Percentiles rank a stretch among this genome's conserved stretches.
phyloP scores from a whole-genome alignment of 2,797 vertebrate species.

The Channa striata region DNA sequence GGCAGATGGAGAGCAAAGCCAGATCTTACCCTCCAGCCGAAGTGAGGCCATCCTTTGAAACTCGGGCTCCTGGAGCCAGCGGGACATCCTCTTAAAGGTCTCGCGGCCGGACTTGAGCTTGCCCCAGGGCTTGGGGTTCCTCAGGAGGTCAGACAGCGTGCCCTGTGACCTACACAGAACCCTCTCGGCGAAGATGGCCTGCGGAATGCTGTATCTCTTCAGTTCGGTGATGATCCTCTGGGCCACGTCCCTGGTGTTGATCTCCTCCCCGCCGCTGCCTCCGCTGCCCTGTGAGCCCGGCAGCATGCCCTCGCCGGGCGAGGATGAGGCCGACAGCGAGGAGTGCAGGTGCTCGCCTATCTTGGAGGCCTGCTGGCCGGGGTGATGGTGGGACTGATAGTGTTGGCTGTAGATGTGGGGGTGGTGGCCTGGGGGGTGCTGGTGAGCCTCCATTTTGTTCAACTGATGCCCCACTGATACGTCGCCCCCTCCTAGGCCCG shows the following conservation, averaged over 20 bases:
- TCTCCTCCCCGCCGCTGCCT: slow-evolving; percentile 82
- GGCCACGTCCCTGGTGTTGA: slow-evolving; percentile 90
- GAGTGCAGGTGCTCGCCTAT: slow-evolving; percentile 83
- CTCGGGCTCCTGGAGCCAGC: slow-evolving; percentile 90
- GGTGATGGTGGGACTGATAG: slow-evolving; percentile 84
- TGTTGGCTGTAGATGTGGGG: slow-evolving; percentile 84
- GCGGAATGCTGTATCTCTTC: slow-evolving; percentile 91
- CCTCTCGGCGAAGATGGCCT: slow-evolving; percentile 90
- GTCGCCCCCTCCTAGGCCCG: slow-evolving; percentile 77
- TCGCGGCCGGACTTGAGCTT: slow-evolving; percentile 91
- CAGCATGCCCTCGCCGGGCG: slow-evolving; percentile 79
- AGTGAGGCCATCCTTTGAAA: slow-evolving; percentile 91
- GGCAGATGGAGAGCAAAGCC: slow-evolving; percentile 57
- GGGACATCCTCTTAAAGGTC: slow-evolving; percentile 91
- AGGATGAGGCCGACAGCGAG: slow-evolving; percentile 73
- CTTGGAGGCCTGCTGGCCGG: slow-evolving; percentile 82
- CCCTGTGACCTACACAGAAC: slow-evolving; percentile 90
- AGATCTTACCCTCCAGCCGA: slow-evolving; percentile 89
- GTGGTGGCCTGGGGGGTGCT: slow-evolving; percentile 81
- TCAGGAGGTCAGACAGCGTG: slow-evolving; percentile 89
- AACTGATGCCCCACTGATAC: slow-evolving; percentile 81
- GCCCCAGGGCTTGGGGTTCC: slow-evolving; percentile 91
- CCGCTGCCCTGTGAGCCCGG: slow-evolving; percentile 69
- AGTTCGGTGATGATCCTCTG: slow-evolving; percentile 90
- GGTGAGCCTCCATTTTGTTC: slow-evolving; percentile 85